Percentiles rank a stretch among this genome's conserved stretches.
Conservation (phyloP, 2,797 vertebrate species). For the Falco concolor region DNA sequence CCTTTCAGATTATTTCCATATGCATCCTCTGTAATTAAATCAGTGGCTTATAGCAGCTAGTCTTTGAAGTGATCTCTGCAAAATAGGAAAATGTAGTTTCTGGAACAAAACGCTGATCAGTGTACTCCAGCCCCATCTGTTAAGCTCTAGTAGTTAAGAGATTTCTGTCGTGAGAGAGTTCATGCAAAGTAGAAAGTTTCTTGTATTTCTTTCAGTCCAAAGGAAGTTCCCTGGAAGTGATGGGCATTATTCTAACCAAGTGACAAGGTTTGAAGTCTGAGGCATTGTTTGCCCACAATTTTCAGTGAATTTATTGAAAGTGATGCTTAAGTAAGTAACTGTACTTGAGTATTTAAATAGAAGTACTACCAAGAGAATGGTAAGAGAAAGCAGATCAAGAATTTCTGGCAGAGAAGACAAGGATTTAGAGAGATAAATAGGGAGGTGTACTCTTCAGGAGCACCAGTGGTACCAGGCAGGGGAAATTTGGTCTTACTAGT, state of each 20-base stretch:
- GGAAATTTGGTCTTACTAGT: neutral
- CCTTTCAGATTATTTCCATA: slow-evolving; percentile 57
- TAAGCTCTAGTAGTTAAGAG: neutral
- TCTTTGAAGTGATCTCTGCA: slow-evolving; percentile 38
- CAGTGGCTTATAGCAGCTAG: neutral
- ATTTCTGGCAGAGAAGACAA: neutral
- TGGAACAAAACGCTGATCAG: neutral
- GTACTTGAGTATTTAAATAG: neutral
- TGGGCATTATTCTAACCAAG: neutral
- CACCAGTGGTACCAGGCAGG: neutral
- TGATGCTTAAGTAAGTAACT: neutral
- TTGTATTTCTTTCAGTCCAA: neutral
- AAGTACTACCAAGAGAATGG: neutral
- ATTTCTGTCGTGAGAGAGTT: neutral
- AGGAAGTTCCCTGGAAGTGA: neutral
- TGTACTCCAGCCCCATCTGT: slow-evolving; percentile 3
- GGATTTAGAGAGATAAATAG: neutral
- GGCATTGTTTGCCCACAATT: neutral
- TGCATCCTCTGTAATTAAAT: slow-evolving; percentile 41
- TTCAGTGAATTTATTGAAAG: neutral
- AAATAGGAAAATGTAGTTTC: slow-evolving; percentile 17
- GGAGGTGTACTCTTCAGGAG: neutral
- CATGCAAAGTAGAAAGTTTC: neutral
- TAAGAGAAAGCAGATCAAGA: neutral
- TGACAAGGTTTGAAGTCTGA: neutral